Conservation (phyloP, 1,140 invertebrate genomes). For the Pseudomyrmex concolor region DNA sequence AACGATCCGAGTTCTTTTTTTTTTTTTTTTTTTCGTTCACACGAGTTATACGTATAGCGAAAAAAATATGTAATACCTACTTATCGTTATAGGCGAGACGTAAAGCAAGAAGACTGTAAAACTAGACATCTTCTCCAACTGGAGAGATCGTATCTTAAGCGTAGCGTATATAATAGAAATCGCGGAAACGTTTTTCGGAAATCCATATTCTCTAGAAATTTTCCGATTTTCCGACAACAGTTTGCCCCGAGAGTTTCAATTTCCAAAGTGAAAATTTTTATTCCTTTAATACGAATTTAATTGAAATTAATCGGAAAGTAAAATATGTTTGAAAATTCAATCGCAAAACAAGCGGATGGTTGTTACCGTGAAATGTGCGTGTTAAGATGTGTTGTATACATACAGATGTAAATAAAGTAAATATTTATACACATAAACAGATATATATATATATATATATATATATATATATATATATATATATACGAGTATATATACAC, state of each 20-base stretch:
- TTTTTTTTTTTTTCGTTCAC: slow-evolving; percentile 8
- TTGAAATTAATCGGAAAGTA: too few species aligned
- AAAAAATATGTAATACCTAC: background rate
- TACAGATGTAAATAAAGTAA: slow-evolving; percentile 41
- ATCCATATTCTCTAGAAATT: slow-evolving; percentile 7
- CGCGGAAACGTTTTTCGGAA: slow-evolving; percentile 24
- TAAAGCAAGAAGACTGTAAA: slow-evolving; percentile 52
- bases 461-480: slow-evolving; percentile 40
- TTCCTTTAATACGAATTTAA: too few species aligned
- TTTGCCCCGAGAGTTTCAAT: background rate
- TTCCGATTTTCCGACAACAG: background rate
- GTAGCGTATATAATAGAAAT: background rate
- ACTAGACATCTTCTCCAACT: slow-evolving; percentile 36
- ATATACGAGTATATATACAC: slow-evolving; percentile 46
- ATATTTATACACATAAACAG: slow-evolving; percentile 25
- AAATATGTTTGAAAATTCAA: too few species aligned
- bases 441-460: slow-evolving; percentile 39
- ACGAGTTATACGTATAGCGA: background rate
- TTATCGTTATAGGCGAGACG: background rate
- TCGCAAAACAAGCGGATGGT: background rate
- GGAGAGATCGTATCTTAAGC: slow-evolving; percentile 24
- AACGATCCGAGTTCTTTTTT: background rate
- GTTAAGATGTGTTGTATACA: slow-evolving; percentile 17
- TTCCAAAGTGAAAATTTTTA: background rate
- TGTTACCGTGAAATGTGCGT: slow-evolving; percentile 21